Evolutionary conservation across 2,888 invertebrate genomes (phyloP), one percentile per base, ranked within the genome.

Genomic region (Apomyelois bistriatella): DNA sequence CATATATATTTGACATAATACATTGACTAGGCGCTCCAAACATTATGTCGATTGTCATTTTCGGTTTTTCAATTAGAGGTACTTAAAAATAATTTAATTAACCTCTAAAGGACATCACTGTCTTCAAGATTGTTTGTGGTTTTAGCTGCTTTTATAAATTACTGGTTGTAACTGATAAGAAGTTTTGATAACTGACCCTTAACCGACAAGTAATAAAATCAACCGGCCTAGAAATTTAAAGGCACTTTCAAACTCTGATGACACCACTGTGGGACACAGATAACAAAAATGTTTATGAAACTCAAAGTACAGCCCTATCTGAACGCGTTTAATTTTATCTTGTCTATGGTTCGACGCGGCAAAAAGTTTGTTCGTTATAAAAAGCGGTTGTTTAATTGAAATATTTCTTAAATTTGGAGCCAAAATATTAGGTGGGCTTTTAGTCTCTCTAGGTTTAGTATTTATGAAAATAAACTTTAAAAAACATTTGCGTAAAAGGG

Each of bases 281-380:
- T 57, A 54, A 51, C 48, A 53, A 53, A 53, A 52, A 57, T 55
- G 40, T 57, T 55, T 54, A 53, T 57, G 43, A 38, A 48, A 41
- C 41, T 50, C 22, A 32, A 50, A 13, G 49, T 40, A 49, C 54
- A 53, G 52, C 32, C 40, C 49, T 49, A 49, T 49, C 49, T 49
- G 13, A 38, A 15, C 38, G 13, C 40, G 37, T 53, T 36, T 49
- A 15, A 15, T n/a, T 50, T 57, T 54, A 54, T 54, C 56, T 54
- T 42, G 30, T 40, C 40, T 38, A 47, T 47, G 55, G 47, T 36
- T 35, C 10, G 17, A 36, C 48, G 15, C 28, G 15, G 9, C 35
- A 32, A 36, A 32, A 38, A 49, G 38, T 38, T 48, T 49, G 49
- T 30, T 37, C 40, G 37, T 40, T 22, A 16, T 1, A 17, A 22